These are phyloP conservation scores for Acleris laterana DNA, from an alignment of 2,888 invertebrate genomes.

Conservation along the genomic window DNA sequence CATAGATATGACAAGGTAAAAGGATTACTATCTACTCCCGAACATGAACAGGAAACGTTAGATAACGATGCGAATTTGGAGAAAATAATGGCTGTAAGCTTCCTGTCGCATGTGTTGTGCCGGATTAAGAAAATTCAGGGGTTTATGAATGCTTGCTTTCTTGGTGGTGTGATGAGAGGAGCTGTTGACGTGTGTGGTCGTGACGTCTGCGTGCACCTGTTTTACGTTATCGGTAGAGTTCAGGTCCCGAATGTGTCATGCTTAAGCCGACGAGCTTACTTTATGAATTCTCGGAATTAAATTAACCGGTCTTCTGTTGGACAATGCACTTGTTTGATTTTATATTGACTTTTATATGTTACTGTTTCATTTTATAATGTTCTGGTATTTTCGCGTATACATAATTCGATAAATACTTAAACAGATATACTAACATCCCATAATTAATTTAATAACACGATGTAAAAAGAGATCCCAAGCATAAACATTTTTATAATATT, in stretches of 20 bases:
- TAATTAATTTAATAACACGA: too few relatives aligned
- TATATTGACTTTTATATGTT: too few relatives aligned
- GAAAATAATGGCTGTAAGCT: slow-evolving; percentile 30
- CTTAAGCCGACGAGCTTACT: slow-evolving; percentile 39
- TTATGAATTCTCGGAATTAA: background rate
- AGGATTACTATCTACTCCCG: slow-evolving; percentile 26
- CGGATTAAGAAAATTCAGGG: slow-evolving; percentile 29
- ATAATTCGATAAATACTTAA: too few relatives aligned
- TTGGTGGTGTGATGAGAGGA: slow-evolving; percentile 20
- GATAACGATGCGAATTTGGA: slow-evolving; percentile 28
- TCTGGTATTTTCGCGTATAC: too few relatives aligned
- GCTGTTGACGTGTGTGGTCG: slow-evolving; percentile 6
- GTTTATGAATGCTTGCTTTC: slow-evolving; percentile 18
- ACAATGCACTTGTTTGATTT: background rate
- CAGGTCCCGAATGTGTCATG: slow-evolving; percentile 35
- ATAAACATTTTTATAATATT: background rate
- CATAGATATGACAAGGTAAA: slow-evolving; percentile 28
- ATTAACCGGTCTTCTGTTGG: background rate
- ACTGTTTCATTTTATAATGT: too few relatives aligned
- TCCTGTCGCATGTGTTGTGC: slow-evolving; percentile 24
- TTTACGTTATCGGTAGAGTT: slow-evolving; percentile 25
- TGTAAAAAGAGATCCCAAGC: too few relatives aligned
- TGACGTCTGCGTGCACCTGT: slow-evolving; percentile 6
- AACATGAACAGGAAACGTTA: slow-evolving; percentile 17
- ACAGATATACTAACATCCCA: too few relatives aligned